Conservation (phyloP, 2,113 vertebrate species). For the Lycaon pictus region DNA sequence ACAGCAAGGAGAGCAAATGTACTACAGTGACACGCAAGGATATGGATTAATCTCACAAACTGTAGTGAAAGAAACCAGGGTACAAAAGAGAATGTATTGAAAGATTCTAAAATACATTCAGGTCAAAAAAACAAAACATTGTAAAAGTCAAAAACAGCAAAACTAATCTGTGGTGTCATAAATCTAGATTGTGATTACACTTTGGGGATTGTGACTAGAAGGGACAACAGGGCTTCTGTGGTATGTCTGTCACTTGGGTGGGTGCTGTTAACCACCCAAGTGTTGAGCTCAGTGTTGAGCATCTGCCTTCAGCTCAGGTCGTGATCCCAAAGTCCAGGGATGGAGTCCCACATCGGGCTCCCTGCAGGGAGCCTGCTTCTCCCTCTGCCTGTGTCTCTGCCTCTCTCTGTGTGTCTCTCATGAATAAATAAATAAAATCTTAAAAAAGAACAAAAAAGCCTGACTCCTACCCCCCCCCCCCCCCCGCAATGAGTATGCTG, state of each 20-base stretch:
- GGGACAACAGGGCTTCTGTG: not conserved
- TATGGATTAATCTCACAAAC: not conserved
- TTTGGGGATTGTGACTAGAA: not conserved
- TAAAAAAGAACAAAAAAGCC: not conserved
- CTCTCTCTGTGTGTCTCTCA: too few relatives aligned
- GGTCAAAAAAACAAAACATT: too few relatives aligned
- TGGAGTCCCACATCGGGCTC: too few relatives aligned
- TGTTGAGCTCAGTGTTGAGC: too few relatives aligned
- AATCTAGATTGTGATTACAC: not conserved
- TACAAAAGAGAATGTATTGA: not conserved
- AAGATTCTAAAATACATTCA: not conserved
- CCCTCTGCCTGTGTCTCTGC: too few relatives aligned
- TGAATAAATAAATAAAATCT: too few relatives aligned
- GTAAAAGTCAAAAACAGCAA: not conserved
- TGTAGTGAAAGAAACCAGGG: not conserved
- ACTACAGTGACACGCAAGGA: not conserved
- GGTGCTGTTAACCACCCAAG: not conserved
- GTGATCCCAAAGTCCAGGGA: too few relatives aligned
- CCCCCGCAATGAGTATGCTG: too few relatives aligned
- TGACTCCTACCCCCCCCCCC: not conserved
- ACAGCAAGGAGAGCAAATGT: not conserved
- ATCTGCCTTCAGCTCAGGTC: too few relatives aligned
- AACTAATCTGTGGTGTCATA: not conserved
- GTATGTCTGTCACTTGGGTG: not conserved
- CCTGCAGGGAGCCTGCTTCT: too few relatives aligned